phyloP scores from a whole-genome alignment of 1,140 invertebrate species.

The Monochamus saltuarius region DNA sequence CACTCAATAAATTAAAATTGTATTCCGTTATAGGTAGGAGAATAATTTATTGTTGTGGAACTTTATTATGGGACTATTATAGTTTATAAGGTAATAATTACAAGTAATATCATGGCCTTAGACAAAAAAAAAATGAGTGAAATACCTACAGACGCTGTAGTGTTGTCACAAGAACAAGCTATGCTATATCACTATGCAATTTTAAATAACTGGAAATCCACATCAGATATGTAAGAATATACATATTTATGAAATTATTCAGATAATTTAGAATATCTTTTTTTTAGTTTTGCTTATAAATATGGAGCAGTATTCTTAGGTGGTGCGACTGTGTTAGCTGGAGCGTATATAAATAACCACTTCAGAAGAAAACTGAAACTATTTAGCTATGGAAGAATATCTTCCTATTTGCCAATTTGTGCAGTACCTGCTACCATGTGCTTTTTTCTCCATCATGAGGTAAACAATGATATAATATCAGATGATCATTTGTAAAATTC shows the following conservation, averaged over 20 bases:
- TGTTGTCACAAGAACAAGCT: conserved; percentile 52
- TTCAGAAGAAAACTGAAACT: conserved; percentile 50
- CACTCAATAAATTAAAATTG: no score
- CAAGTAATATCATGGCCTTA: conserved; percentile 24
- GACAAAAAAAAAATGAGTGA: conserved; percentile 29
- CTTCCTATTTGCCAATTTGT: conserved; percentile 53
- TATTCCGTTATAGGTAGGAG: no score
- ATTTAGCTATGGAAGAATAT: conserved; percentile 46
- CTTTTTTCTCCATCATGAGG: conserved; percentile 50
- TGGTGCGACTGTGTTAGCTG: conserved; percentile 30
- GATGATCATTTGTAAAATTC: no score
- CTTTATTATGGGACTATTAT: no score
- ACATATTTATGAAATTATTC: background rate
- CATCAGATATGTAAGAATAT: conserved; percentile 50
- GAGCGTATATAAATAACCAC: conserved; percentile 53
- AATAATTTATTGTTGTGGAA: no score
- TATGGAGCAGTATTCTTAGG: conserved; percentile 39
- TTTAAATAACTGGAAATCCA: conserved; percentile 51
- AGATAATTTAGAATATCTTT: background rate
- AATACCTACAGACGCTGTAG: conserved; percentile 51
- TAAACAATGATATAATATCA: conserved; percentile 18
- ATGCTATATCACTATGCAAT: conserved; percentile 52
- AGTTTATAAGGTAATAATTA: background rate
- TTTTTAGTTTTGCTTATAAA: conserved; percentile 50
- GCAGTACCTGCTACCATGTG: conserved; percentile 51